These are phyloP conservation scores for Episyrphus balteatus DNA, from an alignment of 1,140 invertebrate genomes.

Conservation along the genomic window DNA sequence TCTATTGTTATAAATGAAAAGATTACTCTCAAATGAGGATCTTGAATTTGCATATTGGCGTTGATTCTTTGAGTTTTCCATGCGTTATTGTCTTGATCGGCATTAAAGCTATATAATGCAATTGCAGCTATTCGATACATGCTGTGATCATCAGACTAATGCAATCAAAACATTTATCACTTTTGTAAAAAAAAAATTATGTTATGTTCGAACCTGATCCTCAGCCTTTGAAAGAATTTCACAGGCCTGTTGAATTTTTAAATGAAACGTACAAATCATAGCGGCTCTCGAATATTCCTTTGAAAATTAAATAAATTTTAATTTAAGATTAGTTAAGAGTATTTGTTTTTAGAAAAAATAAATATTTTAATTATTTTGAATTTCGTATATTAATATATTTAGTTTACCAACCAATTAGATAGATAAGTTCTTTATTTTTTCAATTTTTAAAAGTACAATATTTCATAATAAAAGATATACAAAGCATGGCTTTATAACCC, in stretches of 20 bases:
- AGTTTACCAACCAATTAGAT: too few relatives aligned
- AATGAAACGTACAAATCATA: conserved; percentile 81
- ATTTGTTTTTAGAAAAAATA: too few relatives aligned
- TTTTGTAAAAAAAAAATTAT: not conserved
- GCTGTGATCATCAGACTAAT: conserved; percentile 23
- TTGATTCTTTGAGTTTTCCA: conserved; percentile 70
- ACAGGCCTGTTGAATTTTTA: conserved; percentile 72
- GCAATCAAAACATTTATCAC: not conserved
- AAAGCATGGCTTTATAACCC: too few relatives aligned
- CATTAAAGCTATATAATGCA: conserved; percentile 79
- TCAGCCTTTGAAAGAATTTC: conserved; percentile 67
- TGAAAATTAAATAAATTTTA: too few relatives aligned
- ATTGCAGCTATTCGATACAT: conserved; percentile 66
- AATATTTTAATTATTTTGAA: too few relatives aligned
- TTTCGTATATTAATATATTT: too few relatives aligned
- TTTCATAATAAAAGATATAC: too few relatives aligned
- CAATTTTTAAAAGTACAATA: too few relatives aligned
- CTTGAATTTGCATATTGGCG: conserved; percentile 58
- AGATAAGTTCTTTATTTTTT: too few relatives aligned
- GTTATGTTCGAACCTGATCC: conserved; percentile 21
- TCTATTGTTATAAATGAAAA: conserved; percentile 84
- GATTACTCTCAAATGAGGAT: conserved; percentile 84
- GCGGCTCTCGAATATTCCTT: conserved; percentile 49
- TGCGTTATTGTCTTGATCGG: conserved; percentile 62
- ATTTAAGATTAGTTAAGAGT: too few relatives aligned